Evolutionary conservation across 1,140 invertebrate species (phyloP), one percentile per base, ranked within the genome.

Genomic region (Epicauta chinensis): DNA sequence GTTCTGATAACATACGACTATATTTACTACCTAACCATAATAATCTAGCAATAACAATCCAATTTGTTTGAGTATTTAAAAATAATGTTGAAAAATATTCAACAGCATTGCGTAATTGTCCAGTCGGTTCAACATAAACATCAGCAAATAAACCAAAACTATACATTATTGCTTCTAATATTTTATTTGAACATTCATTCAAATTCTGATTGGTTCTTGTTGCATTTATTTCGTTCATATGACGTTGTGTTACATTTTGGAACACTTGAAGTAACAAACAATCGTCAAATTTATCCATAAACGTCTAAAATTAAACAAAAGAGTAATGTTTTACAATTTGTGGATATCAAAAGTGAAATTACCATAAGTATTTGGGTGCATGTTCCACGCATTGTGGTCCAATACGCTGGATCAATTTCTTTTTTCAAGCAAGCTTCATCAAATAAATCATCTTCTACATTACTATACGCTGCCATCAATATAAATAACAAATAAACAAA

Each of bases 121-220:
- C 12, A 11, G 36, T 23, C 4, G 45, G 45, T 38, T 37, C 34
- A 23, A 38, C 34, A 47, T 17, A 47, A 37, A 47, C 45, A 10
- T 17, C 17, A 37, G 34, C 38, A 12, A 47, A 47, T n/a, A 47
- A 17, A 29, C 45, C 45, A 16, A 47, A 15, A 23, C 45, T 37
- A 12, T 29, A 47, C 45, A 47, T 47, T 29, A 47, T 10, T 17
- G 35, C 45, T 37, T 47, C 45, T 37, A 47, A 47, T 38, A 47
- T 47, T n/a, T 37, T 16, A 16, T 47, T 17, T 15, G 36, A 47
- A 29, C 38, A 47, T n/a, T 29, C 12, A 14, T 38, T 37, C 2
- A 37, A 47, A 23, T 23, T 23, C 7, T 23, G 23, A 14, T 38
- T 47, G 3, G 31, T 13, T 10, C 45, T 9, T 38, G 34, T 23